Evolutionary conservation across 1,140 invertebrate genomes (phyloP).

Genomic region (Neomicropteryx cornuta): DNA sequence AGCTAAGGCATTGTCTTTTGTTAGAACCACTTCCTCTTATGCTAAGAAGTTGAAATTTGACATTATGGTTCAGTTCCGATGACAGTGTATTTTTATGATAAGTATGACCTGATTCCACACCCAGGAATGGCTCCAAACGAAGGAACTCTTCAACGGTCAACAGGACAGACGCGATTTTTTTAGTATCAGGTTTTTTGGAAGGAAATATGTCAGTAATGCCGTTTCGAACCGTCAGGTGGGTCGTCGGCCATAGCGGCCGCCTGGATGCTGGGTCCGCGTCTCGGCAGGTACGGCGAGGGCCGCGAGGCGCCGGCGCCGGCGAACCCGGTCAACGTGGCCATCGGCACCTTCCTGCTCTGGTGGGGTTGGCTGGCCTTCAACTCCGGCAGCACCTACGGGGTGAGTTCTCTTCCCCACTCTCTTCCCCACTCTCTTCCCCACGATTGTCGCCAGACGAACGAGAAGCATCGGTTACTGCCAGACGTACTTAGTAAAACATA

Average conservation of each 20-base stretch:
- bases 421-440: too few relatives aligned
- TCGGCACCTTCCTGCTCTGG: conserved; percentile 82
- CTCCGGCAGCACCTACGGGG: conserved; percentile 65
- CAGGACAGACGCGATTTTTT: too few relatives aligned
- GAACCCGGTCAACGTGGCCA: conserved; percentile 70
- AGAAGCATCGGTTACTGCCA: too few relatives aligned
- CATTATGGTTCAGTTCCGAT: background rate
- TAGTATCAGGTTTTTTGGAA: conserved; percentile 7
- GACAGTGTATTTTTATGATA: too few relatives aligned
- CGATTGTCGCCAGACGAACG: too few relatives aligned
- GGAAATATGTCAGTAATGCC: conserved; percentile 7
- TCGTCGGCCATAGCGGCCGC: conserved; percentile 65
- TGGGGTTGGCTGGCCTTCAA: conserved; percentile 86
- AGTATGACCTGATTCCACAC: too few relatives aligned
- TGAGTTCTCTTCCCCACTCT: too few relatives aligned
- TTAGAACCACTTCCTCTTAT: background rate
- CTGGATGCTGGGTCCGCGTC: conserved; percentile 71
- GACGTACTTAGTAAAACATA: too few relatives aligned
- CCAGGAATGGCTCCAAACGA: too few relatives aligned
- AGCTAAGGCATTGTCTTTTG: background rate
- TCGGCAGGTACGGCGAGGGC: conserved; percentile 66
- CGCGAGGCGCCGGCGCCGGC: conserved; percentile 59
- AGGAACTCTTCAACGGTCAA: too few relatives aligned
- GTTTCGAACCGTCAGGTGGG: conserved; percentile 17
- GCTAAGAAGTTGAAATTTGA: too few relatives aligned